These are phyloP conservation scores for Phoenoteleia sp. DNA, from an alignment of 2,888 invertebrate genomes.

Conservation along the genomic window DNA sequence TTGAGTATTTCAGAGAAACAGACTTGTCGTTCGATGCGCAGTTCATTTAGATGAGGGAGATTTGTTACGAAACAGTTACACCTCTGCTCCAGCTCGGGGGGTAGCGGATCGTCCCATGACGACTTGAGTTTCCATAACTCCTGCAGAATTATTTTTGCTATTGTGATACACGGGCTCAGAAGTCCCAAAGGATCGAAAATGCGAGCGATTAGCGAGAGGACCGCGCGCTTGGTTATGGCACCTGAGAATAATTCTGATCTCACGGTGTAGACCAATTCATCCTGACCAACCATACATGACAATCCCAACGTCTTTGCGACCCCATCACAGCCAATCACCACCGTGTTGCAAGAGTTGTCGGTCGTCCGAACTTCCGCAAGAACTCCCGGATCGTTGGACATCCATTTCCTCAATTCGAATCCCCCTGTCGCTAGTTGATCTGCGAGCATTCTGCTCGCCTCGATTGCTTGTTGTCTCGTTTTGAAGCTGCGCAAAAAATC, in stretches of 20 bases:
- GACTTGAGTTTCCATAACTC: not conserved
- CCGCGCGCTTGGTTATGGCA: not conserved
- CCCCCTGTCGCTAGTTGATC: not conserved
- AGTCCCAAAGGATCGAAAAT: slow-evolving; percentile 15
- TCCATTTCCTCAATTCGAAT: slow-evolving; percentile 20
- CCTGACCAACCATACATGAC: not conserved
- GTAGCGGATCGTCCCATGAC: slow-evolving; percentile 1
- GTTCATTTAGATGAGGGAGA: not conserved
- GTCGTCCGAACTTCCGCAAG: not conserved
- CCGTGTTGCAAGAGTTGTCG: not conserved
- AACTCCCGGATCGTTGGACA: slow-evolving; percentile 5
- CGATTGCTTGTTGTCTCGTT: not conserved
- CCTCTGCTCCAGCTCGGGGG: not conserved
- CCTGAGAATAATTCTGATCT: not conserved
- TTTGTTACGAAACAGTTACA: not conserved
- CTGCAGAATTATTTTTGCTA: slow-evolving; percentile 16
- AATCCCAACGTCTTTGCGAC: slow-evolving; percentile 8
- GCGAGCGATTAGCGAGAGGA: not conserved
- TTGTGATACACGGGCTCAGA: not conserved
- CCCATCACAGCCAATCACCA: not conserved
- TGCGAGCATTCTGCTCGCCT: not conserved
- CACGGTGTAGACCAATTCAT: not conserved
- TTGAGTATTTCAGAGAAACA: not conserved
- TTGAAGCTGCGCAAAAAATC: not conserved
- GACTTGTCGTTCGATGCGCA: slow-evolving; percentile 8